Percentiles rank a stretch among this genome's conserved stretches.
phyloP scores from a whole-genome alignment of 2,888 invertebrate genomes.

The Elmis aenea region DNA sequence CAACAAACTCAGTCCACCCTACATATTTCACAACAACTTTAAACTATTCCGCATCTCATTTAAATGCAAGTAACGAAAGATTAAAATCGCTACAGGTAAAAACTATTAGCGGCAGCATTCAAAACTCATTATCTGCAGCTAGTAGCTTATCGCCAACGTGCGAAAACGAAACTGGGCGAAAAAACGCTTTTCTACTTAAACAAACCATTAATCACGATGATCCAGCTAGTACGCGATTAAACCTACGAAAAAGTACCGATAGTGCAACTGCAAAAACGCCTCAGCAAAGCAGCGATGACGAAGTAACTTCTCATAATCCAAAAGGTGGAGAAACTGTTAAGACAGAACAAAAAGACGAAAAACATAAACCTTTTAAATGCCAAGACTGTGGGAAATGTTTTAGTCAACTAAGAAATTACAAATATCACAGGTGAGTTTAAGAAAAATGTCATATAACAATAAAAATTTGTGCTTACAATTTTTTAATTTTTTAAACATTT shows the following conservation, averaged over 20 bases:
- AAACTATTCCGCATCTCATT: neutral
- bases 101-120: neutral
- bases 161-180: neutral
- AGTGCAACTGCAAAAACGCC: conserved; percentile 8
- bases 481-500: too few species aligned
- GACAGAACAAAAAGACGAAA: conserved; percentile 6
- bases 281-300: neutral
- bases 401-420: conserved; percentile 77
- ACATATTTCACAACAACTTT: neutral
- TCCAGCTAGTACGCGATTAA: conserved; percentile 10
- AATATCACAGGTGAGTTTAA: conserved; percentile 60
- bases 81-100: neutral
- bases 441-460: too few species aligned
- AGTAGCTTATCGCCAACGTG: neutral
- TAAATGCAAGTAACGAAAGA: neutral
- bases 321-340: conserved; percentile 7
- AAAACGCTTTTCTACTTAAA: too few species aligned
- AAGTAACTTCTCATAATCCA: conserved; percentile 3
- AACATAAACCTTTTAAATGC: conserved; percentile 61
- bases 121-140: neutral
- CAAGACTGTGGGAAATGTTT: conserved; percentile 75
- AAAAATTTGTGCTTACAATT: too few species aligned
- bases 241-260: conserved; percentile 8
- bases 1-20: neutral
- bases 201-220: too few species aligned